These are phyloP conservation scores for Cerastoderma edule DNA, from an alignment of 2,888 invertebrate species.

Conservation along the genomic window DNA sequence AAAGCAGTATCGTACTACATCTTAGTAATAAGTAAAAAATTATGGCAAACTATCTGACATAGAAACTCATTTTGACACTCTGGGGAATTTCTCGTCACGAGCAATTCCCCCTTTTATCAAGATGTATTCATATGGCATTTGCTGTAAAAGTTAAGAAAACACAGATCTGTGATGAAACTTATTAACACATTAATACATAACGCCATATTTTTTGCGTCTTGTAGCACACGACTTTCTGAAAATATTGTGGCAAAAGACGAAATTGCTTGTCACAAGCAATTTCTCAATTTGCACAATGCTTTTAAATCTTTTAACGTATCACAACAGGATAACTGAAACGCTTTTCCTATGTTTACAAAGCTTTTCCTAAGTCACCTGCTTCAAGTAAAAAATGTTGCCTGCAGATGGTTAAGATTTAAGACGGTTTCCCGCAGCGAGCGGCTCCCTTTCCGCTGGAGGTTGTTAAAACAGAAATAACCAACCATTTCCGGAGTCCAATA, in stretches of 20 bases:
- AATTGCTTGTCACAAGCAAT: background rate
- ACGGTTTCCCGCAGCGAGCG: no score
- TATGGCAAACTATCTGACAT: no score
- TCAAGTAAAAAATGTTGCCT: background rate
- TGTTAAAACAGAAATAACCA: no score
- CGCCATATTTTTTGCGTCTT: background rate
- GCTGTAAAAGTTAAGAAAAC: background rate
- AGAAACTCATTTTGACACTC: no score
- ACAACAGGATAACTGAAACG: background rate
- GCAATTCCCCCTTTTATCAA: background rate
- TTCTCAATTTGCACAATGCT: no score
- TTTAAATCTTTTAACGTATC: no score
- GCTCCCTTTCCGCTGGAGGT: no score
- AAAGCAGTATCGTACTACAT: no score
- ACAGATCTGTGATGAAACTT: background rate
- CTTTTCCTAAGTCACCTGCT: background rate
- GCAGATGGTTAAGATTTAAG: no score
- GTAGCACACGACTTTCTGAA: background rate
- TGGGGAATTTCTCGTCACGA: background rate
- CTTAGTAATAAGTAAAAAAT: no score
- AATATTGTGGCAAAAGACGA: background rate
- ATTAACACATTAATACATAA: background rate
- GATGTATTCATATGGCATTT: background rate
- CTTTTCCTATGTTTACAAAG: background rate
- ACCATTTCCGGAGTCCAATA: no score